A percentile compares a stretch with the other conserved stretches of the same genome.
phyloP scores from a whole-genome alignment of 2,888 invertebrate species.

The Tromatobia lineatoria region DNA sequence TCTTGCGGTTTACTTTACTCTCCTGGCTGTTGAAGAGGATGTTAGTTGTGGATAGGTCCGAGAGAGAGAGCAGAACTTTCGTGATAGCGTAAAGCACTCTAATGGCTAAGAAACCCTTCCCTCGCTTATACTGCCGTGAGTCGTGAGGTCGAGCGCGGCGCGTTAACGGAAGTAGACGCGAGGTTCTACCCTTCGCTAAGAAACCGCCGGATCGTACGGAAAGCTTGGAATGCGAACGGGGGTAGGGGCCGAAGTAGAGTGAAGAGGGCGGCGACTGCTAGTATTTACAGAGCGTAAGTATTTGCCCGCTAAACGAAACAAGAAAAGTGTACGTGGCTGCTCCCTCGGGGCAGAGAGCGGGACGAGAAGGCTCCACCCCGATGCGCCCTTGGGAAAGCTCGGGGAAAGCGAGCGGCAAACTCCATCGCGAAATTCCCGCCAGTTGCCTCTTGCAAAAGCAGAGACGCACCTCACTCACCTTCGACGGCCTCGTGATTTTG shows the following conservation, averaged over 20 bases:
- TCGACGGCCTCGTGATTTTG: slow-evolving; percentile 72
- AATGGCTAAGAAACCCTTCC: slow-evolving; percentile 55
- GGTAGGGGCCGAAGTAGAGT: slow-evolving; percentile 18
- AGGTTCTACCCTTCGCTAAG: neutral
- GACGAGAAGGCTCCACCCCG: neutral
- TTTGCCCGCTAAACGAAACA: slow-evolving; percentile 67
- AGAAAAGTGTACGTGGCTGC: slow-evolving; percentile 55
- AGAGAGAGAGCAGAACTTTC: slow-evolving; percentile 44
- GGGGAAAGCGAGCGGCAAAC: slow-evolving; percentile 48
- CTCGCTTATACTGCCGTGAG: neutral
- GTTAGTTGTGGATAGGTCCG: slow-evolving; percentile 20
- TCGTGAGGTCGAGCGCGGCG: neutral
- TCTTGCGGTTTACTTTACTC: slow-evolving; percentile 20
- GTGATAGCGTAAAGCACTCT: slow-evolving; percentile 59
- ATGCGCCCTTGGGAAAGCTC: slow-evolving; percentile 18
- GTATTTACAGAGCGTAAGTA: slow-evolving; percentile 64
- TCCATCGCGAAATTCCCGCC: slow-evolving; percentile 49
- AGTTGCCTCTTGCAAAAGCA: neutral
- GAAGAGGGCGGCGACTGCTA: slow-evolving; percentile 56
- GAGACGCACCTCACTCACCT: slow-evolving; percentile 2
- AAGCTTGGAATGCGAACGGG: slow-evolving; percentile 30
- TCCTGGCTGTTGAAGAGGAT: neutral
- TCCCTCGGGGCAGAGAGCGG: slow-evolving; percentile 6
- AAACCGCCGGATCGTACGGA: slow-evolving; percentile 6
- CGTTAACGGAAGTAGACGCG: neutral